Evolutionary conservation across 2,797 vertebrate genomes (phyloP).

Genomic region (Acanthurus lineatus): DNA sequence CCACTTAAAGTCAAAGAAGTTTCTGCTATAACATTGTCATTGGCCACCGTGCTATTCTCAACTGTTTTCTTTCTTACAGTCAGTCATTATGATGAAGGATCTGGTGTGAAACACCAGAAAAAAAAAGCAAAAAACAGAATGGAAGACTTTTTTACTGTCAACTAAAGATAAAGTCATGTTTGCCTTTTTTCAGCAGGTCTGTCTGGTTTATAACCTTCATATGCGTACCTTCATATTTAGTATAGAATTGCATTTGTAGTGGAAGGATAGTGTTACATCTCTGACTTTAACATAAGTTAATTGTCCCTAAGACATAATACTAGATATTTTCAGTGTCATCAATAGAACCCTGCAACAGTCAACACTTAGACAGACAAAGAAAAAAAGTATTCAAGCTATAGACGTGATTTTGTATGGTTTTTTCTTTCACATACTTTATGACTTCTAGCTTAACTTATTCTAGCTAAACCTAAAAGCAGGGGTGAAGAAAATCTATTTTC

Average conservation of each 20-base stretch:
- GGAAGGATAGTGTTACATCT: slow-evolving; percentile 17
- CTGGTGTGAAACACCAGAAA: no score
- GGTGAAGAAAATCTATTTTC: not conserved
- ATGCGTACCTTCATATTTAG: no score
- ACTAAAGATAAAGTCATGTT: no score
- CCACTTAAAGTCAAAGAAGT: no score
- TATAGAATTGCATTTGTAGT: no score
- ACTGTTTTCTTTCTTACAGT: no score
- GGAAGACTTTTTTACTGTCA: no score
- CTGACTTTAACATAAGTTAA: not conserved
- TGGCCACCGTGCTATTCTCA: no score
- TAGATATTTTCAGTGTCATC: not conserved
- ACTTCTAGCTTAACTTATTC: not conserved
- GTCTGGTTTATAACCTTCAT: not conserved
- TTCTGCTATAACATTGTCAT: no score
- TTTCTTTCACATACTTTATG: slow-evolving; percentile 2
- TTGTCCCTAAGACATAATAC: not conserved
- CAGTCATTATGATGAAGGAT: no score
- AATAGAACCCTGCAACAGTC: not conserved
- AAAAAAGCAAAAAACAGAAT: no score
- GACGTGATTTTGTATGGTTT: not conserved
- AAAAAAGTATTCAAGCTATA: not conserved
- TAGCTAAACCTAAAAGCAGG: not conserved
- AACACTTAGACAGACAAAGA: not conserved
- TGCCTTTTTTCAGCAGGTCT: no score